phyloP scores from a whole-genome alignment of 2,888 invertebrate genomes.

The Acheta domesticus region DNA sequence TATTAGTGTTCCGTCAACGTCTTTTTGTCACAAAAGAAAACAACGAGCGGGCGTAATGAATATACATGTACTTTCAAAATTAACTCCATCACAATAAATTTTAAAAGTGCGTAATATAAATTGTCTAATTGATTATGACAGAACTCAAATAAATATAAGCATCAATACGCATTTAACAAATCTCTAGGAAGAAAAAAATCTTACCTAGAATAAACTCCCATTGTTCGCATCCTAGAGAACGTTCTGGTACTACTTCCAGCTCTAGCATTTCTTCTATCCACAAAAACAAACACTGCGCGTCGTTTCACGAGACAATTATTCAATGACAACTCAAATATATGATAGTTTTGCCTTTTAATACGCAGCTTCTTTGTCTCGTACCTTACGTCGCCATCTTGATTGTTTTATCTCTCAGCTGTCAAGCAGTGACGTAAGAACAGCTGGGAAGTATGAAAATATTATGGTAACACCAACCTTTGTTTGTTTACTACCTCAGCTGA shows the following conservation, averaged over 20 bases:
- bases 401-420: constrained; percentile 44
- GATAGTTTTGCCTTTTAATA: constrained; percentile 40
- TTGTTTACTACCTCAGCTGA: constrained; percentile 30
- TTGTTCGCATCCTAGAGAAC: constrained; percentile 92
- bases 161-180: not conserved
- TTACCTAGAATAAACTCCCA: constrained; percentile 97
- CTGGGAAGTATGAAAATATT: constrained; percentile 35
- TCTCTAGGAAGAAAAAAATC: constrained; percentile 43
- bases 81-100: too few relatives aligned
- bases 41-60: not conserved
- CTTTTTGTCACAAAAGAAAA: constrained; percentile 4
- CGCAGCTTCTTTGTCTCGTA: constrained; percentile 46
- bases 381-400: constrained; percentile 48
- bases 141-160: too few relatives aligned
- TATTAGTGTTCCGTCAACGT: not conserved
- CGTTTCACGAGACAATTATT: constrained; percentile 23
- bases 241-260: constrained; percentile 93
- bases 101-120: too few relatives aligned
- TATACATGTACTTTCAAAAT: too few relatives aligned
- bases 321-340: constrained; percentile 35
- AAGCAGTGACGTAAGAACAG: constrained; percentile 39
- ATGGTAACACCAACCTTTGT: constrained; percentile 24
- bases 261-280: constrained; percentile 71
- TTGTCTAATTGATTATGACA: too few relatives aligned
- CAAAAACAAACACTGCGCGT: constrained; percentile 41